Percentiles rank a stretch among this genome's conserved stretches.
These are phyloP conservation scores for Tethea ocularis DNA, from an alignment of 2,888 invertebrate species.

Conservation along the genomic window DNA sequence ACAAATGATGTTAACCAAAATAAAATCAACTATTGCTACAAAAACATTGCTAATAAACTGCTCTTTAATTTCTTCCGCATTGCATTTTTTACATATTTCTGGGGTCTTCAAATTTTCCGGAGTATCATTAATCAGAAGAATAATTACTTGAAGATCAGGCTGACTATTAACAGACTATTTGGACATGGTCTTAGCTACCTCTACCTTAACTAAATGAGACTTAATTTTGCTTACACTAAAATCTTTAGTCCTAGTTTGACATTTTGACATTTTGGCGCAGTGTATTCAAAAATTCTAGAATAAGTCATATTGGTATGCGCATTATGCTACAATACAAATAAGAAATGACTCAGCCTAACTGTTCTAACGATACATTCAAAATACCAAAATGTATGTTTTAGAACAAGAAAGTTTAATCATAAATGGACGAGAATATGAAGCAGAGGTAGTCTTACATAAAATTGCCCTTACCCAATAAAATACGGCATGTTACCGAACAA, in stretches of 20 bases:
- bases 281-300: not conserved
- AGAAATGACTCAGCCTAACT: not conserved
- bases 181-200: too few relatives aligned
- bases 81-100: too few relatives aligned
- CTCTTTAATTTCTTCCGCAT: too few relatives aligned
- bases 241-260: not conserved
- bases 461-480: constrained; percentile 33
- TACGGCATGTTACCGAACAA: constrained; percentile 52
- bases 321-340: constrained; percentile 4
- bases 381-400: not conserved
- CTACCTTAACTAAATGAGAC: not conserved
- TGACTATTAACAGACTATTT: too few relatives aligned
- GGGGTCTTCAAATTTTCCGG: too few relatives aligned
- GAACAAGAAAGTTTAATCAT: not conserved
- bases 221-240: not conserved
- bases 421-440: not conserved
- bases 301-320: not conserved
- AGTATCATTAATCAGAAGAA: too few relatives aligned
- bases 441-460: constrained; percentile 20
- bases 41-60: too few relatives aligned
- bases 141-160: too few relatives aligned
- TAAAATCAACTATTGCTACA: too few relatives aligned
- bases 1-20: too few relatives aligned
- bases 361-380: not conserved
- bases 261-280: not conserved